Base-by-base conservation (phyloP, 2,888 invertebrate species). In the Athrips mouffetella region DNA sequence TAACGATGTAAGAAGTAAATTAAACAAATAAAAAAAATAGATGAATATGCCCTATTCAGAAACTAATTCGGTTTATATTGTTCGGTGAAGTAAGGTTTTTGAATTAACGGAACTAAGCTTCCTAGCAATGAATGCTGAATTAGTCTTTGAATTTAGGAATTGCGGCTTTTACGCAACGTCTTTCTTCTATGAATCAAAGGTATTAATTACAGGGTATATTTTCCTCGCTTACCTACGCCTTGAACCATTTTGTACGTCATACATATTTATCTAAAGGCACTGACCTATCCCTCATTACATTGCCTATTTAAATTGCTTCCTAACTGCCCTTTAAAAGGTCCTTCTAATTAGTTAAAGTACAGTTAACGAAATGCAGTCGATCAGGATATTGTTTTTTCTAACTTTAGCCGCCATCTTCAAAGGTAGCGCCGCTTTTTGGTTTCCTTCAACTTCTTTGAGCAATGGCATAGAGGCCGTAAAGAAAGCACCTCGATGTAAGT, bases 401-500 rank as follows among this genome's bases (percentile, higher is more conserved):
- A 33, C 21, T 20, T 13, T 66, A 30, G 8, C 70, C 29, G n/a
- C 62, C 11, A 15, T 63, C 1, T 16, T 68, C 1, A 42, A 40
- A 18, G 30, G 29, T 47, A 45, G 52, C 8, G 20, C 30, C 25
- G 60, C 63, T 3, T 55, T 76, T 52, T 81, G 78, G 60, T 59
- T 74, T 3, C 62, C 47, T 15, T 63, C 74, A 2, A 60, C 73
- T 1, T 54, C 67, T 2, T 57, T 65, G 10, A 73, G 73, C 11
- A 73, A 69, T 1, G 80, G 77, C 0, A 50, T 81, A 25, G 71
- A 65, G 47, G 76, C 67, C 15, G 79, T 87, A 1, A 78, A 67
- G 30, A 87, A 87, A 60, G 76, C 86, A 8, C 75, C 82, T 1
- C 65, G 86, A 71, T 78, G 86, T 87, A 68, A 80, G 85, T 15